Percentiles rank a stretch among this genome's conserved stretches.
Evolutionary conservation across 2,113 vertebrate genomes (phyloP).

Genomic region (Saccopteryx bilineata): DNA sequence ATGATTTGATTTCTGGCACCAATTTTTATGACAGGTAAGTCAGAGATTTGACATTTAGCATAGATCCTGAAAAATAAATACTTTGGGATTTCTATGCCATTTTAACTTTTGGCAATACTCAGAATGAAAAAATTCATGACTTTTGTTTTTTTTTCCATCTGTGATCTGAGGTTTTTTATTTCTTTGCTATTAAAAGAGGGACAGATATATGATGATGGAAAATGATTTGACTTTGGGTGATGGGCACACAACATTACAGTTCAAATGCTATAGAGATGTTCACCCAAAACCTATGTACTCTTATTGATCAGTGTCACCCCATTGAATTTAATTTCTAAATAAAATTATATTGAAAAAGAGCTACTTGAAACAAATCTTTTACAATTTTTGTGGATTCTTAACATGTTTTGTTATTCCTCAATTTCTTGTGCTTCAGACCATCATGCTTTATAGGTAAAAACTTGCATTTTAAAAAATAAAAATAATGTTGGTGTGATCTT

Average conservation of each 20-base stretch:
- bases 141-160: neutral
- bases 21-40: neutral
- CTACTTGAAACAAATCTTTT: neutral
- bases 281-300: too few relatives aligned
- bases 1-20: neutral
- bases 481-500: neutral
- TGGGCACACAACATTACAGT: too few relatives aligned
- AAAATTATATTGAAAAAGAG: neutral
- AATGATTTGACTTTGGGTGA: too few relatives aligned
- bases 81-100: conserved; percentile 2
- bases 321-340: too few relatives aligned
- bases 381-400: neutral
- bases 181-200: neutral
- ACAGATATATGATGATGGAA: neutral
- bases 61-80: neutral
- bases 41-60: neutral
- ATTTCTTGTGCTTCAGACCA: neutral
- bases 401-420: neutral
- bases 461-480: neutral
- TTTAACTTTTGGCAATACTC: conserved; percentile 3
- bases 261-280: too few relatives aligned
- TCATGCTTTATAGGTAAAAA: neutral
- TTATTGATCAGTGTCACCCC: too few relatives aligned
- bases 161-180: conserved; percentile 11
- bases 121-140: neutral